These are phyloP conservation scores for Aptenodytes patagonicus DNA, from an alignment of 2,113 vertebrate species.

Conservation along the genomic window DNA sequence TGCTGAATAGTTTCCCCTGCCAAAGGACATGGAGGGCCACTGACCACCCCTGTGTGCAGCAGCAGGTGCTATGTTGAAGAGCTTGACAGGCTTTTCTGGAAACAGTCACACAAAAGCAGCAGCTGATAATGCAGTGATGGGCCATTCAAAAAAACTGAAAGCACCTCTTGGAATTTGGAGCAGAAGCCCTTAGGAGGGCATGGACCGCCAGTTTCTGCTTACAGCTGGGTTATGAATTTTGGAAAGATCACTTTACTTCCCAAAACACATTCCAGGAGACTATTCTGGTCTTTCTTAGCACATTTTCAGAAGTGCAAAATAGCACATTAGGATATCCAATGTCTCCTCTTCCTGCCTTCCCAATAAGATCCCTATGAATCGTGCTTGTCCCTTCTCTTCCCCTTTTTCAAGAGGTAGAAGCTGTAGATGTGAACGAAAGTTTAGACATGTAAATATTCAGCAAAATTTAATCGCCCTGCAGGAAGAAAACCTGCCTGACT, in stretches of 20 bases:
- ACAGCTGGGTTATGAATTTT: not conserved
- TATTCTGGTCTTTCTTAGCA: not conserved
- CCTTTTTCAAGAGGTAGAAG: not conserved
- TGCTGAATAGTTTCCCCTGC: not conserved
- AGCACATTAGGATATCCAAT: not conserved
- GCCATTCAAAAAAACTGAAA: not conserved
- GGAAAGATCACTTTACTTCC: not conserved
- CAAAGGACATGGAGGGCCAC: not conserved
- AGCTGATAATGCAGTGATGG: not conserved
- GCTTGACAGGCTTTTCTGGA: not conserved
- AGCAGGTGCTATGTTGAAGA: not conserved
- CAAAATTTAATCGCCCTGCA: not conserved
- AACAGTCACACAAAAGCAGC: not conserved
- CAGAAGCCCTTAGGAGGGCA: not conserved
- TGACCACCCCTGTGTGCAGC: accelerated
- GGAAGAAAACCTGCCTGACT: not conserved
- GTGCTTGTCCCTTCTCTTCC: not conserved
- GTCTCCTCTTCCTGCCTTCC: not conserved
- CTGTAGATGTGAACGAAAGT: not conserved
- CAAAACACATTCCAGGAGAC: not conserved
- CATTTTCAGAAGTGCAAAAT: not conserved
- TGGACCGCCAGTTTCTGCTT: not conserved
- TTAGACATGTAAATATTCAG: not conserved
- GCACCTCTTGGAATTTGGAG: not conserved
- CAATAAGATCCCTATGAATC: not conserved